Conservation (phyloP, 2,797 vertebrate species). For the Macropodus opercularis region DNA sequence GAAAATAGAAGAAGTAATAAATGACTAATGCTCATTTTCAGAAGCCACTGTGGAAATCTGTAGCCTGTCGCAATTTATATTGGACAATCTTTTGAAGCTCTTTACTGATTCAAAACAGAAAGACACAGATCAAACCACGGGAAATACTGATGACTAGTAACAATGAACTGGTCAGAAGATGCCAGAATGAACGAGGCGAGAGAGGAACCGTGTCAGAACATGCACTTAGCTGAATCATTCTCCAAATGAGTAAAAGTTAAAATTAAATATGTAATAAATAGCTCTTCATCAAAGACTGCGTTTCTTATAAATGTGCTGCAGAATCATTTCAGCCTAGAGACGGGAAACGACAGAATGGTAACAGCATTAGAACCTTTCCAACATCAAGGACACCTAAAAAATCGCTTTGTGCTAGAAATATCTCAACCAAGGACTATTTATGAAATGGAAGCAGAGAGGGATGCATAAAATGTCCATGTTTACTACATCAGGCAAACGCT, state of each 20-base stretch:
- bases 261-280: constrained; percentile 56
- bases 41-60: not conserved
- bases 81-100: too few relatives aligned
- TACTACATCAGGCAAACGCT: constrained; percentile 38
- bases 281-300: constrained; percentile 42
- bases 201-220: not conserved
- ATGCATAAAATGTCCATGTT: constrained; percentile 58
- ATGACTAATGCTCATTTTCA: not conserved
- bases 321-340: constrained; percentile 42
- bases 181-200: not conserved
- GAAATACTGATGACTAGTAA: too few relatives aligned
- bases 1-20: constrained; percentile 4
- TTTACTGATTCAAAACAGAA: too few relatives aligned
- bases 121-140: too few relatives aligned
- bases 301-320: constrained; percentile 12
- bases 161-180: not conserved
- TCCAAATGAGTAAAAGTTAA: constrained; percentile 17
- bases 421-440: constrained; percentile 58
- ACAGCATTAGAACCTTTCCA: constrained; percentile 44
- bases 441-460: constrained; percentile 43
- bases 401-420: constrained; percentile 69
- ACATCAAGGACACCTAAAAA: constrained; percentile 66
- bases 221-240: constrained; percentile 38
- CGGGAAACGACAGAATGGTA: constrained; percentile 47
- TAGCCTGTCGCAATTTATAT: constrained; percentile 2